Base-by-base conservation (phyloP, 1,140 invertebrate species). In the Thrips palmi region DNA sequence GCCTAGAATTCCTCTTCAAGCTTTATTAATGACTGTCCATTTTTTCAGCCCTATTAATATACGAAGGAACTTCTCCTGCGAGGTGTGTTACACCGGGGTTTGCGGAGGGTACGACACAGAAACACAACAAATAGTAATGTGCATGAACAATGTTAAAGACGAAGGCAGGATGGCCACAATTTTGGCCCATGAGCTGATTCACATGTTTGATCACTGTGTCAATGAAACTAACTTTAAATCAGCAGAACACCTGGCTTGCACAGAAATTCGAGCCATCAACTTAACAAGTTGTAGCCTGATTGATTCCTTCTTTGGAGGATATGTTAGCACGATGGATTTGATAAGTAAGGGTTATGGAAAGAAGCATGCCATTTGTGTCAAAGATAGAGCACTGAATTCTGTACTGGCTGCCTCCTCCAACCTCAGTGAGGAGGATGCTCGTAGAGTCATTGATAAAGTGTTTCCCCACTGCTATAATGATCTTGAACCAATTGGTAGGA, bases 131-230 rank as follows among this genome's bases (percentile, higher is more conserved):
- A 79, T 81, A 60, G 34, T 32, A 45, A 19, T 29, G 32, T 38
- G 17, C 31, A 25, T 29, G 11, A 30, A 28, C 22, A 15, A 29
- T 33, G 27, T 35, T 33, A 33, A 33, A 33, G 18, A 14, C 31
- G 14, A 33, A 33, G 7, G 49, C 31, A 64, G 57, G 25, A 56
- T 71, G 54, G 67, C 67, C 4, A 63, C 71, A 41, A 76, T 88
- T 5, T 52, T 97, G 3, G 70, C 75, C 1, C 92, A 97, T 57
- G 92, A 97, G 60, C 70, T 97, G 65, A 77, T 94, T 28, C 92
- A 97, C 56, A 93, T 94, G 83, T 96, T 92, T 57, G 92, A 97
- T 56, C 83, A 76, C 50, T 97, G 91, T 57, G 68, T 72, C 29
- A 80, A 88, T 45, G 71, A 94, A 37, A 52, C 94, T 23, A 78